A percentile compares a stretch with the other conserved stretches of the same genome.
These are phyloP conservation scores for Adelosebastes latens DNA, from an alignment of 2,797 vertebrate species.

Conservation along the genomic window DNA sequence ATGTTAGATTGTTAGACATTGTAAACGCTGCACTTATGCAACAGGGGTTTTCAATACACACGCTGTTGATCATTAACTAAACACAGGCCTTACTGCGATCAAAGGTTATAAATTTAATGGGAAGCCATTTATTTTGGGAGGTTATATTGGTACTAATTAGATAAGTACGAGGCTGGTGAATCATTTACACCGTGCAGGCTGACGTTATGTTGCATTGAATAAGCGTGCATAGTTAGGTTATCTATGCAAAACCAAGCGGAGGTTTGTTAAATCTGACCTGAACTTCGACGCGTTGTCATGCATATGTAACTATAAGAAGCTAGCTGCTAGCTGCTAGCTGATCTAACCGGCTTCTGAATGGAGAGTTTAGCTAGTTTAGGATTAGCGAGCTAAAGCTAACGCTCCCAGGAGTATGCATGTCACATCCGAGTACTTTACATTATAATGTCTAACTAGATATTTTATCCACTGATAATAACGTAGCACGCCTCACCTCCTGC, in stretches of 20 bases:
- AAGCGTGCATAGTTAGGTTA: background rate
- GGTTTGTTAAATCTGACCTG: background rate
- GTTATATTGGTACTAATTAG: background rate
- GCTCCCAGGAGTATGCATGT: no score
- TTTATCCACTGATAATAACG: accelerated
- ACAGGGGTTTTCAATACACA: conserved; percentile 25
- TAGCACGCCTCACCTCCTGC: conserved; percentile 74
- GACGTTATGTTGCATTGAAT: background rate
- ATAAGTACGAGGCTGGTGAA: accelerated
- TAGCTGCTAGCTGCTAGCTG: no score
- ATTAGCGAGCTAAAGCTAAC: background rate
- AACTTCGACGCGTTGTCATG: background rate
- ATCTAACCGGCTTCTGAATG: background rate
- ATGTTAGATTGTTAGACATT: no score
- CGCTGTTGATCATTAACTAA: conserved; percentile 46
- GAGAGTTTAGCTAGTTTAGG: conserved; percentile 47
- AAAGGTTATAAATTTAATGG: conserved; percentile 36
- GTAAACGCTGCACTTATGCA: conserved; percentile 17
- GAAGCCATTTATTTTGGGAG: background rate
- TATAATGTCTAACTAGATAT: accelerated
- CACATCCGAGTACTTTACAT: background rate
- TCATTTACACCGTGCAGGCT: background rate
- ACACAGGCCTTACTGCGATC: background rate
- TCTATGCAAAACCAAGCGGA: background rate
- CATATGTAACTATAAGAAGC: background rate